Conservation (phyloP, 2,797 vertebrate species). For the Allobates femoralis region DNA sequence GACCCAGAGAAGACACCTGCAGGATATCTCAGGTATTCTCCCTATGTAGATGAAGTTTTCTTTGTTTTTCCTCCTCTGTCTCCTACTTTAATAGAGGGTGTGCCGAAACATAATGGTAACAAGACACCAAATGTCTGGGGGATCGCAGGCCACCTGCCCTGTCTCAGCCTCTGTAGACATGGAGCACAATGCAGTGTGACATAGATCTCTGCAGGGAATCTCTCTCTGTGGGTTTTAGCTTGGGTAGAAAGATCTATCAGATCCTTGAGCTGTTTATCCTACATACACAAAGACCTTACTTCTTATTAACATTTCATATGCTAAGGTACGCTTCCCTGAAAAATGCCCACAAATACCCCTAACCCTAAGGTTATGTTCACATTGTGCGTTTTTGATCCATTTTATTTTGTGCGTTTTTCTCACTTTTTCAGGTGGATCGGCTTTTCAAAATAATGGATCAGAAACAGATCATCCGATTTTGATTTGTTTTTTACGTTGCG, state of each 20-base stretch:
- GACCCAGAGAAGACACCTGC: conserved; percentile 11
- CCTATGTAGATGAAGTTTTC: conserved; percentile 19
- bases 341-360: too few species aligned
- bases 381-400: too few species aligned
- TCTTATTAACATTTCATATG: background rate
- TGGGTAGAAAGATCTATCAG: background rate
- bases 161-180: conserved; percentile 6
- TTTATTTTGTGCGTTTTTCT: too few species aligned
- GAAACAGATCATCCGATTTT: too few species aligned
- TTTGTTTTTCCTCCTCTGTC: conserved; percentile 26
- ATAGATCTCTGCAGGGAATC: background rate
- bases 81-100: conserved; percentile 3
- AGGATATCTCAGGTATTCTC: conserved; percentile 47
- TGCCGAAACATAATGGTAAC: conserved; percentile 23
- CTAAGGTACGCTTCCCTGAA: background rate
- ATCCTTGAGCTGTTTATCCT: background rate
- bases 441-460: too few species aligned
- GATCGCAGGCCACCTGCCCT: conserved; percentile 34
- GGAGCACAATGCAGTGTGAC: background rate
- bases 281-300: background rate
- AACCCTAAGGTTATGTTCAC: too few species aligned
- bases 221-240: background rate
- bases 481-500: too few species aligned
- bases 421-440: too few species aligned
- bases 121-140: conserved; percentile 29